Evolutionary conservation across 1,140 invertebrate genomes (phyloP).

Genomic region (Saccostrea echinata): DNA sequence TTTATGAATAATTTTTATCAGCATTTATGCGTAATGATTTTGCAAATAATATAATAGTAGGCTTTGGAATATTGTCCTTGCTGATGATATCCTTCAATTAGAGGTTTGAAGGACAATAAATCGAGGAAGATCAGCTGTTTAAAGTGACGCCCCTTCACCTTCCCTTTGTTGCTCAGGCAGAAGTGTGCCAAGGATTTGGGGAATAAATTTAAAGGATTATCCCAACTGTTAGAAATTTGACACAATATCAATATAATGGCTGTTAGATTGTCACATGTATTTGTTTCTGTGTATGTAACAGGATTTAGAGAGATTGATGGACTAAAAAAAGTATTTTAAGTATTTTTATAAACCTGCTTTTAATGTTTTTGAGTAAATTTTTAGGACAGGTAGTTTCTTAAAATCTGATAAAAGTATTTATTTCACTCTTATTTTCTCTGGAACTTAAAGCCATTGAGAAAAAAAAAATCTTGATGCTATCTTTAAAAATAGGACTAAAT

Average conservation of each 20-base stretch:
- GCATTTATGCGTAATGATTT: not conserved
- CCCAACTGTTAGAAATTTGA: not conserved
- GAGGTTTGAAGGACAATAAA: not conserved
- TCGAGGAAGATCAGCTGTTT: constrained; percentile 9
- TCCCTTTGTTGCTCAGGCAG: constrained; percentile 12
- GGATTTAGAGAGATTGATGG: not conserved
- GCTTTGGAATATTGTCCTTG: constrained; percentile 27
- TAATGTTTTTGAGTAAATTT: not conserved
- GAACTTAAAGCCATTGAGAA: not conserved
- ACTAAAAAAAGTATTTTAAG: not conserved
- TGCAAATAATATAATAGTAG: not conserved
- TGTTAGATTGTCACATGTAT: not conserved
- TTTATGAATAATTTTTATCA: not conserved
- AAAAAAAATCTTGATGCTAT: not conserved
- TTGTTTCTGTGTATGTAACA: not conserved
- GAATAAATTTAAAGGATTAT: constrained; percentile 23
- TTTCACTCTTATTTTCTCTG: not conserved
- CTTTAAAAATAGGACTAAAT: not conserved
- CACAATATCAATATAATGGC: constrained; percentile 13
- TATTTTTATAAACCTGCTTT: not conserved
- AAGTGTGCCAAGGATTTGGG: constrained; percentile 24
- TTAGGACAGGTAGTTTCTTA: not conserved
- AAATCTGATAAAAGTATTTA: not conserved
- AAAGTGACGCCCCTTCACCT: constrained; percentile 11
- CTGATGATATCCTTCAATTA: not conserved